Evolutionary conservation across 1,140 invertebrate genomes (phyloP), one percentile per base, ranked within the genome.

Genomic region (Psilanteris sp.): DNA sequence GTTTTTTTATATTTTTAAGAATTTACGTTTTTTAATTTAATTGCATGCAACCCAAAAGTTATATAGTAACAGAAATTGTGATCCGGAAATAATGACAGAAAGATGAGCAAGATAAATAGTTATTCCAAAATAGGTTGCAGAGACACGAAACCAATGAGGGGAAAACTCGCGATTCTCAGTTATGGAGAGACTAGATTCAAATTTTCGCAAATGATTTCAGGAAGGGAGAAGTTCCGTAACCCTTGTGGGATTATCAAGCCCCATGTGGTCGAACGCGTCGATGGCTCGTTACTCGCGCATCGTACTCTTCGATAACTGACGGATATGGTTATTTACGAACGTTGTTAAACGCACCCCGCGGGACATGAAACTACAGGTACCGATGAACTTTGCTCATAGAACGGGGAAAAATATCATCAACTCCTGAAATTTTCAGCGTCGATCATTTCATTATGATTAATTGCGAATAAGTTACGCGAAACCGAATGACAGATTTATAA

Each of bases 261-360:
- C 86, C 86, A 87, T 88, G 84, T 88, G 86, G 81, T 79, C 75
- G 70, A 64, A 77, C 79, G 78, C 77, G 78, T 79, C 83, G 82
- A 87, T 87, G 85, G 86, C 85, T 88, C 85, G 83, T 88, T 88
- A 88, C 83, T 74, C 78, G 73, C 70, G 78, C 57, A 73, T 72
- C 80, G 50, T 79, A 80, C 79, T 77, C 79, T 79, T 79, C 82
- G 83, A 85, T 85, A 80, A 83, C 83, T 82, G 85, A 87, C 84
- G 86, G 84, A 85, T 87, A 88, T 85, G 82, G 77, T 84, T 87
- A 88, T 88, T 88, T 88, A 87, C 84, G 84, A 81, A 79, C 71
- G 68, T 57, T 67, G 36, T 74, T 78, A 62, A 79, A 71, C 77
- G 70, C 27, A 62, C 67, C 67, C 67, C 55, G 67, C 9, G 39